Percentiles rank a stretch among this genome's conserved stretches.
Evolutionary conservation across 2,888 invertebrate genomes (phyloP).

Genomic region (Venusia cambrica): DNA sequence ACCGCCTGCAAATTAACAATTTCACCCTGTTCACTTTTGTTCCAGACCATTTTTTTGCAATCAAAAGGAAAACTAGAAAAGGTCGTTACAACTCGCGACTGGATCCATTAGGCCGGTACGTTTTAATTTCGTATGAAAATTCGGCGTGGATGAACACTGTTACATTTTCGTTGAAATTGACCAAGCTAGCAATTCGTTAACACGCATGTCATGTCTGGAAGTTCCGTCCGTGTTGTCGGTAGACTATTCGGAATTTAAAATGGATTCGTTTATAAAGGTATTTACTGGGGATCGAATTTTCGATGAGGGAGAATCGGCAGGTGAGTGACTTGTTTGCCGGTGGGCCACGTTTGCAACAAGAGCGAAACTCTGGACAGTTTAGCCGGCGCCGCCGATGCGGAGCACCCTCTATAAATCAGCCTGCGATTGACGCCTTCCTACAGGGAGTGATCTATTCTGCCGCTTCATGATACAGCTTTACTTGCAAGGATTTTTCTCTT

Average conservation of each 20-base stretch:
- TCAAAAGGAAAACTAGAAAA: constrained; percentile 38
- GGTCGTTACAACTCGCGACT: constrained; percentile 21
- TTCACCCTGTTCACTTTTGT: constrained; percentile 43
- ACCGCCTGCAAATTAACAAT: constrained; percentile 62
- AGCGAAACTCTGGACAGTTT: constrained; percentile 75
- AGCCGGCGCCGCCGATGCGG: constrained; percentile 57
- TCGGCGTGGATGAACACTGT: constrained; percentile 43
- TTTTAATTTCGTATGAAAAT: constrained; percentile 54
- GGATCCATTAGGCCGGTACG: constrained; percentile 37
- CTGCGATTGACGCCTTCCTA: constrained; percentile 77
- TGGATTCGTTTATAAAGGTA: constrained; percentile 76
- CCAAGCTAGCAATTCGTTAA: constrained; percentile 68
- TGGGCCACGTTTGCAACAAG: constrained; percentile 57
- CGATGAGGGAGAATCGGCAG: constrained; percentile 71
- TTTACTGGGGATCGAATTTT: constrained; percentile 73
- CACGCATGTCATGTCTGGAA: constrained; percentile 75
- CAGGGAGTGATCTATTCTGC: constrained; percentile 78
- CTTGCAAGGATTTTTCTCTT: constrained; percentile 66
- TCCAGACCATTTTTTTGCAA: constrained; percentile 41
- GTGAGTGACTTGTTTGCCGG: constrained; percentile 80
- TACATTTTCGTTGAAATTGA: constrained; percentile 61
- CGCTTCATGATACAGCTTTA: constrained; percentile 70
- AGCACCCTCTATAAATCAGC: constrained; percentile 76
- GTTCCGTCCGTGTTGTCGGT: constrained; percentile 70
- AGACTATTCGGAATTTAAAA: constrained; percentile 74